Evolutionary conservation across 2,888 invertebrate species (phyloP).

Genomic region (Lymantria dispar): DNA sequence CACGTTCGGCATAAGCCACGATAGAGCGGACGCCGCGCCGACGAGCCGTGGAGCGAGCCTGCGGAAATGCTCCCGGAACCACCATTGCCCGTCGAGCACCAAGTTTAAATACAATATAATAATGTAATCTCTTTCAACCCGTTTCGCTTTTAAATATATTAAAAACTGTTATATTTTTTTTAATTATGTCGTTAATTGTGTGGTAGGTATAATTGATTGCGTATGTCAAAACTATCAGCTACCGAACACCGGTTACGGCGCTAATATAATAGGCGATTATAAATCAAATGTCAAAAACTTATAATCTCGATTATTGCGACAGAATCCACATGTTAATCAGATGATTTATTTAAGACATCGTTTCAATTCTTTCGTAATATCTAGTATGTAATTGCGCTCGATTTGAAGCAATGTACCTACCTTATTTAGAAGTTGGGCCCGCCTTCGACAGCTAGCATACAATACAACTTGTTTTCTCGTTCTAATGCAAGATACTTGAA

Average conservation of each 20-base stretch:
- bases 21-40: too few species aligned
- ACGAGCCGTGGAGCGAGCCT: too few species aligned
- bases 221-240: not conserved
- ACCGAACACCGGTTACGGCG: not conserved
- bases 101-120: too few species aligned
- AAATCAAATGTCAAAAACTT: not conserved
- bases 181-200: too few species aligned
- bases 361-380: constrained; percentile 14
- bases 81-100: too few species aligned
- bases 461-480: constrained; percentile 34
- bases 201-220: too few species aligned
- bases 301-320: not conserved
- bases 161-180: too few species aligned
- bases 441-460: constrained; percentile 30
- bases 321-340: constrained; percentile 6
- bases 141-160: too few species aligned
- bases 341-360: constrained; percentile 10
- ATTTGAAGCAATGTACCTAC: constrained; percentile 23
- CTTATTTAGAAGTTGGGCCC: constrained; percentile 30
- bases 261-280: not conserved
- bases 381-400: constrained; percentile 20
- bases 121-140: too few species aligned
- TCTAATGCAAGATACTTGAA: constrained; percentile 4
- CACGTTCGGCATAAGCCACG: too few species aligned
- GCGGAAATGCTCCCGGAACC: too few species aligned